Evolutionary conservation across 2,113 vertebrate genomes (phyloP), one percentile per base, ranked within the genome.

Genomic region (Hystrix brachyura): DNA sequence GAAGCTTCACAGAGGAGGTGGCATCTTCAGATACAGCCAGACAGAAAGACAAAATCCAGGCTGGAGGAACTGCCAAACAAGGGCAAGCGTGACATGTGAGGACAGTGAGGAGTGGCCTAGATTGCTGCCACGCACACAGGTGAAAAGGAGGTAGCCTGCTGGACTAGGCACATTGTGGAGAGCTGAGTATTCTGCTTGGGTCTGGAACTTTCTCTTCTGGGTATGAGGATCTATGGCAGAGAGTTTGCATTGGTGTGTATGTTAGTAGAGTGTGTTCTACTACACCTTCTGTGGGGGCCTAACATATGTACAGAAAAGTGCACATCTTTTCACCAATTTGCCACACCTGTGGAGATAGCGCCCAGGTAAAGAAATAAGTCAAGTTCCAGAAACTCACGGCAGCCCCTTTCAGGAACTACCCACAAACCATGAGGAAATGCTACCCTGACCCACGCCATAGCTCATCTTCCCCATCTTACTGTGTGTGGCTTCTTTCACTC

Each of bases 271-370:
- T 4, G 5, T 71, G 29, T 64, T 85, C 82, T 25, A 15, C 57
- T 51, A 34, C 94, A 74, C 25, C 57, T 94, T 94, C 90, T 64
- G 48, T 74, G 83, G 38, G 92, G 88, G 34, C 74, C 78, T 32
- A 46, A 82, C 46, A 53, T 19, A 62, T 14, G 46, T 29, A 90
- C 2, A 64, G 55, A 60, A 84, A 92, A 87, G 25, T 38, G 23
- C 46, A 69, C 90, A 86, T 27, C 23, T 95, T 74, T 81, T 90
- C 60, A 87, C n/a, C 80, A 60, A 59, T 53, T 69, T 67, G 69
- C 34, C 12, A 93, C 13, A 64, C 6, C 67, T 93, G 4, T 38
- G 13, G 60, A 94, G 95, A 91, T 1, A 87, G 60, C 65, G 81
- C 23, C 60, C 51, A 43, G 57, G n/a, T 29, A 60, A 78, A 86